Base-by-base conservation (phyloP, 2,797 vertebrate genomes). In the Antennarius maculatus region DNA sequence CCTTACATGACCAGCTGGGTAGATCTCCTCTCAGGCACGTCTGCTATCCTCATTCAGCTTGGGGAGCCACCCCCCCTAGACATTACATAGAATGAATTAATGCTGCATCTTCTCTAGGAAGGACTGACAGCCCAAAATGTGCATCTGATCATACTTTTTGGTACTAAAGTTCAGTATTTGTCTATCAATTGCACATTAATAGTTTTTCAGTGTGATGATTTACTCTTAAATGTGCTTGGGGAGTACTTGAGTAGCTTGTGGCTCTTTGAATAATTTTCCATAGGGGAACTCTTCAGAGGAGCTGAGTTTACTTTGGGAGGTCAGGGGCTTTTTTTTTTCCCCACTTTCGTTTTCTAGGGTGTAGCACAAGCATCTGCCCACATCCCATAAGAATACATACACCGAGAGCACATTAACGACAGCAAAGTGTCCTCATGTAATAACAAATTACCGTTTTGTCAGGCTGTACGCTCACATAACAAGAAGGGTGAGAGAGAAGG, bases 291-390 rank as follows among this genome's bases (percentile, higher is more conserved):
- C 63, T 80, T 61, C 59, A 69, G 62, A 69, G 23, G 71, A 86
- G 75, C 67, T 88, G 27, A 58, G 68, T 86, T 88, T 82, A 81
- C 70, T 80, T 69, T 53, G 59, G 69, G 77, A 76, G 74, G 78
- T 76, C 78, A 76, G 80, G 84, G 73, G 86, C 66, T 64, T 39
- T 63, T 76, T 74, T 59, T 6, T 9, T 18, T 50, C 31, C n/a
- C 8, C 17, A 4, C 0, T 13, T 51, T 72, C 76, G 74, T 88
- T 82, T 79, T 69, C 59, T 75, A 41, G 66, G 56, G 70, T 69
- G 69, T 54, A 53, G 69, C 23, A 3, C 17, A 14, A 73, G 68
- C 80, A 53, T 73, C 80, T 76, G 72, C 56, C 63, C 66, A 39
- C 54, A 55, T 75, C 82, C 76, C 74, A 0, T 43, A 59, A 80